Base-by-base conservation (phyloP, 2,888 invertebrate species). In the Caenorhabditis macrosperma region DNA sequence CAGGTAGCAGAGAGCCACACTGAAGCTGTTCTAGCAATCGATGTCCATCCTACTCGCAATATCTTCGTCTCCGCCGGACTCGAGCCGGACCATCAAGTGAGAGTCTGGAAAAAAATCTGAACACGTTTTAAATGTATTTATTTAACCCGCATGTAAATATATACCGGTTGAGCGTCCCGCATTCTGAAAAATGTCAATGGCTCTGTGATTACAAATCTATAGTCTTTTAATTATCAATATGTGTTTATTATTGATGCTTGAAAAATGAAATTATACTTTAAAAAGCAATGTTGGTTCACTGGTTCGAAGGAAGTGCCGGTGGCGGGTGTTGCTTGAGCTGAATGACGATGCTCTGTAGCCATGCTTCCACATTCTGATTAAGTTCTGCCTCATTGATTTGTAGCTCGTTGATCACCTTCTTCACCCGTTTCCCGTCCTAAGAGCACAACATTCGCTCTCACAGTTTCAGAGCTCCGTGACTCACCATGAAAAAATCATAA, bases 1-100 rank as follows among this genome's bases (percentile, higher is more conserved):
- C 99, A 99, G 92, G 95, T 96, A 92, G 92, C 99, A 81, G 95
- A 95, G 88, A 98, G 98, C 0, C 98, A 99, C 91, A 96, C 96
- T 83, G 94, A 94, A 91, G 94, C 95, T 12, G 99, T 99, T 12
- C 93, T 99, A 26, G 97, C 97, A 91, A 98, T 97, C 20, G 97
- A 98, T 3, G 99, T 98, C 91, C 99, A 99, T 92, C 99, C 99
- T 71, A 96, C 96, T 54, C 96, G 97, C 91, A 99, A 99, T 92
- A 97, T 99, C 82, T 98, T 99, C 86, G 99, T 98, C 3, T 99
- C 99, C 0, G 98, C 97, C 46, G 97, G 97, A 24, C 93, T 99
- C 85, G 99, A 99, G 92, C 96, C 96, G 91, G 99, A 99, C 92
- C 97, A 97, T 93, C 97, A 97, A 76, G 97, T 99, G 91, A 97